Conservation (phyloP, 2,113 vertebrate species). For the Tor tambroides region DNA sequence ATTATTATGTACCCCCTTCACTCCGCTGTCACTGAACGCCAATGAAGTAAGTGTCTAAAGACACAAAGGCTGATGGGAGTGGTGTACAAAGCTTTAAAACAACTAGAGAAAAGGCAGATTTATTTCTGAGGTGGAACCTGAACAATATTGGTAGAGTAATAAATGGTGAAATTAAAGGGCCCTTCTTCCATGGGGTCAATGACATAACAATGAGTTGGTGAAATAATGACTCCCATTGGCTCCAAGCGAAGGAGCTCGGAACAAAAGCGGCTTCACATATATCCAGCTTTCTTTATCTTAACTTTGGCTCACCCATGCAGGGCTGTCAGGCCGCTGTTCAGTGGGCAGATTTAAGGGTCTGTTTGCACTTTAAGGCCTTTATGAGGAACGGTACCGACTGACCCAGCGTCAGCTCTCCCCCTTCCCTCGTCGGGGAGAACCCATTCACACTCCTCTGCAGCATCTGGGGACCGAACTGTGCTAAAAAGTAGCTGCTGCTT, state of each 20-base stretch:
- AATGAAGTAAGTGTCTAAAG: constrained; percentile 47
- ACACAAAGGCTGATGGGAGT: constrained; percentile 41
- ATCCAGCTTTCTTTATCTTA: constrained; percentile 76
- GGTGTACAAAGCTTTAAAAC: constrained; percentile 55
- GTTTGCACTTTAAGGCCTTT: constrained; percentile 66
- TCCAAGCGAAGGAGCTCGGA: constrained; percentile 66
- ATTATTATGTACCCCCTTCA: constrained; percentile 42
- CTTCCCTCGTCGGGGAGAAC: constrained; percentile 29
- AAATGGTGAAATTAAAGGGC: constrained; percentile 75
- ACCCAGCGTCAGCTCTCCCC: constrained; percentile 53
- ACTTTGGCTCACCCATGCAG: constrained; percentile 74
- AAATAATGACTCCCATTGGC: constrained; percentile 72
- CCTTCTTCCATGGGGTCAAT: constrained; percentile 77
- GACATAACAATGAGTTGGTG: constrained; percentile 73
- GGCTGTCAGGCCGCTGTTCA: constrained; percentile 73
- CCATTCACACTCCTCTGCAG: constrained; percentile 46
- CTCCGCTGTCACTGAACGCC: constrained; percentile 30
- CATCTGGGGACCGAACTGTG: constrained; percentile 26
- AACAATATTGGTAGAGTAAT: constrained; percentile 68
- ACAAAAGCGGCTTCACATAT: constrained; percentile 75
- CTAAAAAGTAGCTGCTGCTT: constrained; percentile 37
- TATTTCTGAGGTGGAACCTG: constrained; percentile 56
- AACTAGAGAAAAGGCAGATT: constrained; percentile 59
- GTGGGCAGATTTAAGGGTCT: constrained; percentile 77
- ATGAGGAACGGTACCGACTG: constrained; percentile 58